phyloP scores from a whole-genome alignment of 2,797 vertebrate species.

The Chiroxiphia lanceolata region DNA sequence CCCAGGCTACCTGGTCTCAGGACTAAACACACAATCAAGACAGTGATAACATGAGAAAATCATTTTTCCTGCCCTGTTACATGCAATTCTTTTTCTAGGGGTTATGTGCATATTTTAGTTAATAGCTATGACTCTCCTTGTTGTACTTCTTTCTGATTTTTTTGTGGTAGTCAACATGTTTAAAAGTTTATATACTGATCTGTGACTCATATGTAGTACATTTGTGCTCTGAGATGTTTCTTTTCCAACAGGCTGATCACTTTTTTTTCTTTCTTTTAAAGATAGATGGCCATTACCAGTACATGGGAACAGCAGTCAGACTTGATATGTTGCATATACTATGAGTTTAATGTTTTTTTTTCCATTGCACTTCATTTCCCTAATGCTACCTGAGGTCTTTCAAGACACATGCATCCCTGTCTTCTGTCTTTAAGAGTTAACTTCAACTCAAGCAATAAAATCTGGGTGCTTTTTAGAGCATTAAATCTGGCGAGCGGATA shows the following conservation, averaged over 20 bases:
- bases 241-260: neutral
- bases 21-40: neutral
- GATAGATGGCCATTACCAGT: slow-evolving; percentile 17
- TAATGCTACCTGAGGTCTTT: slow-evolving; percentile 52
- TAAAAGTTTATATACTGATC: neutral
- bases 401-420: slow-evolving; percentile 30
- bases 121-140: neutral
- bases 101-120: neutral
- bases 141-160: neutral
- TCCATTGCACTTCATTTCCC: slow-evolving; percentile 52
- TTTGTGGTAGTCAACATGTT: neutral
- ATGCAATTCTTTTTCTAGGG: neutral
- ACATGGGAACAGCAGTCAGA: neutral
- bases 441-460: slow-evolving; percentile 81
- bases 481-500: slow-evolving; percentile 83
- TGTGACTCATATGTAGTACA: neutral
- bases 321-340: slow-evolving; percentile 15
- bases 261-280: neutral
- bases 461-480: slow-evolving; percentile 86
- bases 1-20: neutral
- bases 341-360: slow-evolving; percentile 44
- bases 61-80: neutral
- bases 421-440: slow-evolving; percentile 88
- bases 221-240: slow-evolving; percentile 11
- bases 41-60: neutral